Percentiles rank a stretch among this genome's conserved stretches.
phyloP scores from a whole-genome alignment of 2,888 invertebrate species.

The Cremastinae sp. region DNA sequence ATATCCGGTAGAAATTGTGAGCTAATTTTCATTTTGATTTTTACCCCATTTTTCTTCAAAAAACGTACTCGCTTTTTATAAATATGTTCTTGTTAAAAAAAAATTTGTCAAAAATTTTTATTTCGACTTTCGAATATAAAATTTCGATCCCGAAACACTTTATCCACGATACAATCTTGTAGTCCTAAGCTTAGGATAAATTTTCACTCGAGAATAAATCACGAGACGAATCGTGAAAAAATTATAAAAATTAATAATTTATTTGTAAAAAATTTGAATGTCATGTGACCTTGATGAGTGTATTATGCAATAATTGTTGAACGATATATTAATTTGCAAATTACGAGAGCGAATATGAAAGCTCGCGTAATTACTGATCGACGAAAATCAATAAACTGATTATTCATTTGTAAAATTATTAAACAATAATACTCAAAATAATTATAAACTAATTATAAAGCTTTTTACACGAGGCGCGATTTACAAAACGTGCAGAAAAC shows the following conservation, averaged over 20 bases:
- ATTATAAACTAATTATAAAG: slow-evolving; percentile 32
- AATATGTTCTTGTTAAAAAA: too few species aligned
- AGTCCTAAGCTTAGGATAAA: too few species aligned
- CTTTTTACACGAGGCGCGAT: slow-evolving; percentile 52
- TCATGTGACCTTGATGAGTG: slow-evolving; percentile 74
- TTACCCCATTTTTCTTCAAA: background rate
- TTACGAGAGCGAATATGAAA: background rate
- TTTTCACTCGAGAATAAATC: too few species aligned
- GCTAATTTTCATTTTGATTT: slow-evolving; percentile 19
- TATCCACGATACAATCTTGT: too few species aligned
- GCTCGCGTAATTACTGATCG: slow-evolving; percentile 55
- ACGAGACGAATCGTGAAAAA: too few species aligned
- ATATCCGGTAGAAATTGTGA: slow-evolving; percentile 71
- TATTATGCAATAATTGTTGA: slow-evolving; percentile 78
- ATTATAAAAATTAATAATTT: too few species aligned
- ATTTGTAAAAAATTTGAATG: slow-evolving; percentile 44
- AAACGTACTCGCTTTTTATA: too few species aligned
- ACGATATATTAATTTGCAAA: background rate
- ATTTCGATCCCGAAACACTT: too few species aligned
- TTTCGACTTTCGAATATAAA: too few species aligned
- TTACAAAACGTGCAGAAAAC: slow-evolving; percentile 63
- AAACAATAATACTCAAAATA: slow-evolving; percentile 7
- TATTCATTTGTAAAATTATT: background rate
- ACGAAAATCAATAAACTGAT: background rate
- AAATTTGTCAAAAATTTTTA: too few species aligned